These are phyloP conservation scores for Leptinotarsa texana DNA, from an alignment of 1,140 invertebrate genomes.

Conservation along the genomic window DNA sequence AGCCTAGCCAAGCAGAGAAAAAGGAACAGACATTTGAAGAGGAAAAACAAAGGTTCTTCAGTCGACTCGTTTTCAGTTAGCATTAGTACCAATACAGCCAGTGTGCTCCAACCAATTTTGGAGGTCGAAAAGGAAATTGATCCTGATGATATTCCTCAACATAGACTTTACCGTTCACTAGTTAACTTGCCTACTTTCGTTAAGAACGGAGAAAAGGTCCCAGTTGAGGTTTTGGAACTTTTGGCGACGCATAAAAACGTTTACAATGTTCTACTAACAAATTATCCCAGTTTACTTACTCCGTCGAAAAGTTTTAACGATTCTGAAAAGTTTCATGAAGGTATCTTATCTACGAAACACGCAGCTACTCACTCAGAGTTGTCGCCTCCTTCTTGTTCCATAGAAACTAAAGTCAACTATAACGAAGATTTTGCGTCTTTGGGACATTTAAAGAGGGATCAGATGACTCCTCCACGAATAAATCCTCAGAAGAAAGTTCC, in stretches of 20 bases:
- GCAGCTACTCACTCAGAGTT: conserved; percentile 39
- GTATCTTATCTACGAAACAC: conserved; percentile 45
- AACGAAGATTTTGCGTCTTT: conserved; percentile 57
- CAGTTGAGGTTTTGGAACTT: conserved; percentile 73
- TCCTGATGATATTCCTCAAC: conserved; percentile 40
- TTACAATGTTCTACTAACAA: conserved; percentile 71
- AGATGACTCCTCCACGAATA: conserved; percentile 51
- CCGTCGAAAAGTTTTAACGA: conserved; percentile 74
- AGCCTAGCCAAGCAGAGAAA: conserved; percentile 66
- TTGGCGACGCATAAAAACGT: conserved; percentile 71
- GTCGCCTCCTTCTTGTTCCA: conserved; percentile 47
- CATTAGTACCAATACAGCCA: conserved; percentile 67
- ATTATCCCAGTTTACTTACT: conserved; percentile 73
- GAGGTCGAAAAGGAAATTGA: conserved; percentile 41
- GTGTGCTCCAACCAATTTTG: conserved; percentile 55
- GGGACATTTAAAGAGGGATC: conserved; percentile 61
- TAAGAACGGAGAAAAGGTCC: conserved; percentile 74
- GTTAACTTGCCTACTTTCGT: conserved; percentile 83
- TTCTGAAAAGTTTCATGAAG: conserved; percentile 61
- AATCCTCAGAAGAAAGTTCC: conserved; percentile 58
- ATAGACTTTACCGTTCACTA: conserved; percentile 71
- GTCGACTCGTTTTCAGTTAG: conserved; percentile 66
- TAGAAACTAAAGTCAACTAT: conserved; percentile 30
- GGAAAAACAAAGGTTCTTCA: conserved; percentile 64
- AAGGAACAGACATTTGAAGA: conserved; percentile 63